Evolutionary conservation across 2,888 invertebrate genomes (phyloP), one percentile per base, ranked within the genome.

Genomic region (Drosophila ochracea): DNA sequence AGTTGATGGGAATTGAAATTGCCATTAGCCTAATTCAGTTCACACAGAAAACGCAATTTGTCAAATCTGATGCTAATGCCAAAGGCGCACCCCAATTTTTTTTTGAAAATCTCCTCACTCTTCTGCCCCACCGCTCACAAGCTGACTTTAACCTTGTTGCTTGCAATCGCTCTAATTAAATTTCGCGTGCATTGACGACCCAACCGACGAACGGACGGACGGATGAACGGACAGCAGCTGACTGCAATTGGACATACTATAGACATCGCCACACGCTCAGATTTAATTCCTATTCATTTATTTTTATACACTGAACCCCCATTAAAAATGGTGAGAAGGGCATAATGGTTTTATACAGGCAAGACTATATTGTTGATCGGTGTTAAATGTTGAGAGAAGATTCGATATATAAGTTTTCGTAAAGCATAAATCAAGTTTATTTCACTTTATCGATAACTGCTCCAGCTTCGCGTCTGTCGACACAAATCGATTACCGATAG

Each of bases 101-200:
- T 35, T 35, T 19, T 13, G 41, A 53, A 53, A 19, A 21, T 59
- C 19, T 30, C 16, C 47, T 9, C 25, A 47, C 16, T 30, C 13
- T 21, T 30, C 11, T 21, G 3, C 0, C 50, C 30, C 31, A 2
- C 39, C 53, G 41, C 37, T 28, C 37, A 33, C 41, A 55, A 66
- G 16, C 80, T 89, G 92, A 92, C 91, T 91, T 91, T 92, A 92
- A 91, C 92, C 92, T 92, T 92, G 92, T 83, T 58, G 72, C 59
- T 68, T 74, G 65, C 69, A 63, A 63, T 72, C 71, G 85, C 71
- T 81, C 82, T 87, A 87, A 90, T 91, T 91, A 82, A 87, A 86
- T 91, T 90, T 81, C 76, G 79, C 79, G 66, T 82, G 69, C 77
- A 82, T 77, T 66, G 74, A 52, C 57, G 57, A 57, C 37, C 69